Evolutionary conservation across 2,797 vertebrate genomes (phyloP).

Genomic region (Phylloscopus collybita): DNA sequence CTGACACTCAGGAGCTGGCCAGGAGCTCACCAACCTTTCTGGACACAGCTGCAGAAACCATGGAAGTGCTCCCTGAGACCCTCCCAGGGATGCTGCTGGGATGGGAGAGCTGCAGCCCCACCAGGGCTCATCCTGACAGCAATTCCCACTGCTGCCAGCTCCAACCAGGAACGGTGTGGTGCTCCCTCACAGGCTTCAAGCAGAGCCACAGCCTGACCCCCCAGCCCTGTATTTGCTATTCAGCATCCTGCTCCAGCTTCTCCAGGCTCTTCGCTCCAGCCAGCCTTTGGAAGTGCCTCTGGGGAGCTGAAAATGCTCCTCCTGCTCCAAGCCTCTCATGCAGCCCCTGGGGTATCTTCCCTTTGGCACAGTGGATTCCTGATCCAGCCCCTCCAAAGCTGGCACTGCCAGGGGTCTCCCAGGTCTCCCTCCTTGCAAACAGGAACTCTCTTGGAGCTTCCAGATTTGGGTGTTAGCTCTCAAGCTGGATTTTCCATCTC

Average conservation of each 20-base stretch:
- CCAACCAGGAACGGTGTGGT: accelerated
- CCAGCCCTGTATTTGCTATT: not conserved
- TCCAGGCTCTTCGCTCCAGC: not conserved
- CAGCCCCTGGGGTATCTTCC: not conserved
- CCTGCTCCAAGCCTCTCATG: not conserved
- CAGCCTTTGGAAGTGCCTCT: not conserved
- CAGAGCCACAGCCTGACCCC: not conserved
- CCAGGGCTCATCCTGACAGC: accelerated
- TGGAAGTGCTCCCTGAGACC: not conserved
- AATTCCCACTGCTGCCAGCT: not conserved
- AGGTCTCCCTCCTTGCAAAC: not conserved
- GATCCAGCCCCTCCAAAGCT: too few relatives aligned
- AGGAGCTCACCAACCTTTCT: not conserved
- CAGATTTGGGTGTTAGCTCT: constrained; percentile 22
- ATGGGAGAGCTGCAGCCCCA: not conserved
- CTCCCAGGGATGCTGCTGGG: not conserved
- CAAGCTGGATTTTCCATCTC: not conserved
- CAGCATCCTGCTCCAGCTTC: not conserved
- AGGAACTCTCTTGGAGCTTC: not conserved
- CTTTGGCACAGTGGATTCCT: accelerated
- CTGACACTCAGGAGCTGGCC: not conserved
- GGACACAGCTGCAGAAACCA: accelerated
- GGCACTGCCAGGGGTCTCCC: not conserved
- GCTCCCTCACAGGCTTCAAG: not conserved
- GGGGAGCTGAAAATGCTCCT: not conserved